Percentiles rank a stretch among this genome's conserved stretches.
Conservation (phyloP, 2,888 invertebrate genomes). For the Drosophila robusta region DNA sequence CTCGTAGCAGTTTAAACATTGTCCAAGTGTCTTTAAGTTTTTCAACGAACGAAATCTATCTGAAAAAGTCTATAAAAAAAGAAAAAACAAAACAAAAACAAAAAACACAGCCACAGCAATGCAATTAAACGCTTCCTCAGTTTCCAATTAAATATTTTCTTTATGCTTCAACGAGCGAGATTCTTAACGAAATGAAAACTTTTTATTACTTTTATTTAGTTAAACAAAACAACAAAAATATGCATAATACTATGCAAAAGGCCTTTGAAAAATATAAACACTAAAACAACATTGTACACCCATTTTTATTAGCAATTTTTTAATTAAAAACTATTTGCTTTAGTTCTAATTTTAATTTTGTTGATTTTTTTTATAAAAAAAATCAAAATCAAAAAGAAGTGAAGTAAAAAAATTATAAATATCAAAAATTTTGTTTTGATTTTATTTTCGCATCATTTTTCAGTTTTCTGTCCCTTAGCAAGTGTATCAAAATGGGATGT, state of each 20-base stretch:
- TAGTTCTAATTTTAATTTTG: constrained; percentile 75
- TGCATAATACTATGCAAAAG: constrained; percentile 32
- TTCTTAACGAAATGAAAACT: constrained; percentile 39
- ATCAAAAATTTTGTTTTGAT: not conserved
- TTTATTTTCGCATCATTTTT: not conserved
- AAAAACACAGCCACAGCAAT: constrained; percentile 72
- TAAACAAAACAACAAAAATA: constrained; percentile 24
- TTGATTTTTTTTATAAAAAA: constrained; percentile 70
- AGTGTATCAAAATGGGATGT: constrained; percentile 12
- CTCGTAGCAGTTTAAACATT: constrained; percentile 69
- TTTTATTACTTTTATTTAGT: constrained; percentile 47
- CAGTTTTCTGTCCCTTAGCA: constrained; percentile 7
- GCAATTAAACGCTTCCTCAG: constrained; percentile 66
- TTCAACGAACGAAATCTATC: constrained; percentile 75
- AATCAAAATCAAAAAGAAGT: constrained; percentile 62
- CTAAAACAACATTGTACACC: constrained; percentile 40
- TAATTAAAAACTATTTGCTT: constrained; percentile 62
- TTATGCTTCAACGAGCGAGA: constrained; percentile 32
- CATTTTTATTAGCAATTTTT: constrained; percentile 61
- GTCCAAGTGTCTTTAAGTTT: constrained; percentile 81
- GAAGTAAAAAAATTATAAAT: constrained; percentile 45
- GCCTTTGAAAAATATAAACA: constrained; percentile 4
- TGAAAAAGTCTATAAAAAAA: constrained; percentile 20
- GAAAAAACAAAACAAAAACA: constrained; percentile 12
- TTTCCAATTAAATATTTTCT: constrained; percentile 46